A percentile compares a stretch with the other conserved stretches of the same genome.
phyloP scores from a whole-genome alignment of 2,113 vertebrate genomes.

The Lampris megalopsis region DNA sequence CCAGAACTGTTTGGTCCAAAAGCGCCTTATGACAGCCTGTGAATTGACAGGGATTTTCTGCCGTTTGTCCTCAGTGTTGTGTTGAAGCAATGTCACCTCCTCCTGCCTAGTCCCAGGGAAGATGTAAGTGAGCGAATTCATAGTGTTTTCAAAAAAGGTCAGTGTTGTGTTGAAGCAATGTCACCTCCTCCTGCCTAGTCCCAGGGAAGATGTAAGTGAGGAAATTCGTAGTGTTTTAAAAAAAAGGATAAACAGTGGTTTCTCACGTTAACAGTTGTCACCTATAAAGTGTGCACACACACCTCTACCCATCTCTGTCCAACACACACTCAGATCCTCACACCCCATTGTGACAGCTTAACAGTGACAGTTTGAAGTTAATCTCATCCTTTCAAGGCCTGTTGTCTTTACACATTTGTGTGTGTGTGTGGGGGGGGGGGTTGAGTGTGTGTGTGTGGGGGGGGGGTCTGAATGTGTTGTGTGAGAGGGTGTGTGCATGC shows the following conservation, averaged over 20 bases:
- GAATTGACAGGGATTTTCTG: constrained; percentile 2
- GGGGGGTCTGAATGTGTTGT: too few relatives aligned
- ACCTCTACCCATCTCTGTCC: not conserved
- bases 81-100: constrained; percentile 8
- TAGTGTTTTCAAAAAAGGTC: constrained; percentile 54
- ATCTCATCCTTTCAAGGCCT: constrained; percentile 34
- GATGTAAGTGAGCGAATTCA: constrained; percentile 55
- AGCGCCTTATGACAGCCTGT: not conserved
- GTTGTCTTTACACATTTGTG: constrained; percentile 58
- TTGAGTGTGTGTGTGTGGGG: constrained; percentile 25
- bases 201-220: constrained; percentile 48
- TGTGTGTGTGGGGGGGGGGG: constrained; percentile 11
- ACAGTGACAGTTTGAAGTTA: constrained; percentile 39
- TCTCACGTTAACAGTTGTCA: constrained; percentile 63
- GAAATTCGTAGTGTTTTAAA: constrained; percentile 57
- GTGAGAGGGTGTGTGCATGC: constrained; percentile 14
- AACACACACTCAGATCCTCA: constrained; percentile 35
- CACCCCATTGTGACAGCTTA: constrained; percentile 55
- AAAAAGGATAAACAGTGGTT: constrained; percentile 55
- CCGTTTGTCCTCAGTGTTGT: constrained; percentile 1
- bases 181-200: constrained; percentile 26
- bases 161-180: not conserved
- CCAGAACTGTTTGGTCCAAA: too few relatives aligned
- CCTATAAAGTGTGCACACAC: constrained; percentile 5
- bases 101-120: constrained; percentile 25